Base-by-base conservation (phyloP, 2,113 vertebrate species). In the Prunella fulvescens region DNA sequence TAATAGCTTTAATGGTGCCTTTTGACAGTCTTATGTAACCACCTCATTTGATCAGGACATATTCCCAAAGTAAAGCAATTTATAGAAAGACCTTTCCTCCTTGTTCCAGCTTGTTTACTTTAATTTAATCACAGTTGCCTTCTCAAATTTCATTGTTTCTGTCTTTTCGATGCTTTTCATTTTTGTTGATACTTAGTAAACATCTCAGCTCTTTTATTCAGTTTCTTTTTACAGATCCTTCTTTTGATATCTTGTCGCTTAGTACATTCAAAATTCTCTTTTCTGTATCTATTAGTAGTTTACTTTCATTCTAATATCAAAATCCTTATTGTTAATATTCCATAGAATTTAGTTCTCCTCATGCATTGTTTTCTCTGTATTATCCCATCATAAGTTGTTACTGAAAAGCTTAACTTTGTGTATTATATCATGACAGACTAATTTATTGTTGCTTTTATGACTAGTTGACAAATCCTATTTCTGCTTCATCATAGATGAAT, bases 401-500 rank as follows among this genome's bases (percentile, higher is more conserved):
- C 85, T 92, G 54, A 64, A 93, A 91, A 65, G 66, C n/a, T 86
- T 88, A 87, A 56, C 31, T 69, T 72, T 95, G 20, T 86, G 85
- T 62, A 96, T 96, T 93, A 94, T 76, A 73, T 82, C 81, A 93
- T 96, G 91, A 91, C 87, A 97, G 77, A 90, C 73, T 93, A 95
- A 97, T 97, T 96, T 96, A 92, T 91, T 94, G 71, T 58, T 91
- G 44, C 76, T 86, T 91, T 96, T 92, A 90, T 88, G 90, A 96
- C 71, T 64, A 92, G 60, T 77, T 97, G 96, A 95, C 88, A 98
- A 95, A 96, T 94, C 67, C 67, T 91, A 91, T 94, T 97, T 97
- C 74, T 48, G 56, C 86, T 94, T 97, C 76, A 88, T 90, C 90
- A 70, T 60, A 87, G 64, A 92, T 86, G 51, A 95, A 97, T 96